Evolutionary conservation across 2,888 invertebrate genomes (phyloP).

Genomic region (Ommatoiulus sabulosus): DNA sequence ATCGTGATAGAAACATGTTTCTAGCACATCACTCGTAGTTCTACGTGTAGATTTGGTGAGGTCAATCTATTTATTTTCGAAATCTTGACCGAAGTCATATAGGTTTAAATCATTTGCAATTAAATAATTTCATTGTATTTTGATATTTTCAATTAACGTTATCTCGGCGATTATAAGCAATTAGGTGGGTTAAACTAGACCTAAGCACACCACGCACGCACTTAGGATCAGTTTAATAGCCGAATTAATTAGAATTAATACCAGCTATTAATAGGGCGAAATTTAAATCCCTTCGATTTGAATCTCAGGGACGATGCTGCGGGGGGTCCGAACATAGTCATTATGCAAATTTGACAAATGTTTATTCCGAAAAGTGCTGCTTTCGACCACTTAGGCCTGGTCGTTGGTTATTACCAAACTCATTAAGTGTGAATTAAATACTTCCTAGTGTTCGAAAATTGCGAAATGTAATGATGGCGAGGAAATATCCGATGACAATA

Average conservation of each 20-base stretch:
- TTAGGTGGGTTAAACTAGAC: background rate
- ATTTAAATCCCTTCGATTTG: background rate
- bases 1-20: too few relatives aligned
- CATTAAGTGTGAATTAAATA: background rate
- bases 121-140: background rate
- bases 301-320: background rate
- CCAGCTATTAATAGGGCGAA: background rate
- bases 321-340: background rate
- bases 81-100: background rate
- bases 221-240: background rate
- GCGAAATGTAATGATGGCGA: background rate
- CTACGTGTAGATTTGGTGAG: background rate
- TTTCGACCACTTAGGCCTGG: constrained; percentile 31
- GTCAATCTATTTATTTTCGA: background rate
- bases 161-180: background rate
- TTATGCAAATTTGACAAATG: background rate
- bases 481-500: background rate
- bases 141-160: background rate
- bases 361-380: background rate
- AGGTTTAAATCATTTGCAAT: background rate
- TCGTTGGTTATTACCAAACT: background rate
- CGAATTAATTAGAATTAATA: background rate
- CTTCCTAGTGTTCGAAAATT: constrained; percentile 31
- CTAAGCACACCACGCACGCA: background rate
- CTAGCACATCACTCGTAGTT: too few relatives aligned